These are phyloP conservation scores for Podarcis muralis DNA, from an alignment of 2,113 vertebrate species.

Conservation along the genomic window DNA sequence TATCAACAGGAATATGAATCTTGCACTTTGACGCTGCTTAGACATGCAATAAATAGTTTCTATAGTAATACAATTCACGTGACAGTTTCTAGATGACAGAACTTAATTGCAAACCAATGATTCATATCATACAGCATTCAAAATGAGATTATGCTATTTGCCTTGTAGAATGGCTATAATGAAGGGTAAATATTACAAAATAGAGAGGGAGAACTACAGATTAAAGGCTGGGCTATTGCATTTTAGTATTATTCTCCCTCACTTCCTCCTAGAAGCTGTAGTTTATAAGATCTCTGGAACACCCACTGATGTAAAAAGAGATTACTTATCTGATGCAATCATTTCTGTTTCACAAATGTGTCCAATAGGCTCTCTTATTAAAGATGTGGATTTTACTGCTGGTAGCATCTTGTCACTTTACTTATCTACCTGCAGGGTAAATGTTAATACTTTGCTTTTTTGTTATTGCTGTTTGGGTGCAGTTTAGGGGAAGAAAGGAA, in stretches of 20 bases:
- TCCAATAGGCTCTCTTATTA: not conserved
- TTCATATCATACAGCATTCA: not conserved
- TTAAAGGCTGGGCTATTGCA: not conserved
- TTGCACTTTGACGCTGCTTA: not conserved
- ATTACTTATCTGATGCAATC: not conserved
- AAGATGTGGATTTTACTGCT: not conserved
- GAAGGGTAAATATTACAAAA: not conserved
- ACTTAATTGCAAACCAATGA: not conserved
- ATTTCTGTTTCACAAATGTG: not conserved
- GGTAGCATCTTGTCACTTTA: not conserved
- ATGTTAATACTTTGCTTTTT: not conserved
- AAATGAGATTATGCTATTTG: not conserved
- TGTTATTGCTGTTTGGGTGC: not conserved
- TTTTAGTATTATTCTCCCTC: not conserved
- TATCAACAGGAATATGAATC: not conserved
- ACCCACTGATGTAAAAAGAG: not conserved
- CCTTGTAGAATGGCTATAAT: rapidly evolving
- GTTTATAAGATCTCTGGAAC: not conserved
- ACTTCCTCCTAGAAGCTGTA: not conserved
- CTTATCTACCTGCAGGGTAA: not conserved
- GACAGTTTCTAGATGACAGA: rapidly evolving
- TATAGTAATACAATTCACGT: not conserved
- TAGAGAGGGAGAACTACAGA: rapidly evolving
- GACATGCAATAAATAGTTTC: not conserved
- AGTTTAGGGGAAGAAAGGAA: not conserved